Percentiles rank a stretch among this genome's conserved stretches.
Evolutionary conservation across 1,140 invertebrate species (phyloP).

Genomic region (Ceratosolen fusciceps): DNA sequence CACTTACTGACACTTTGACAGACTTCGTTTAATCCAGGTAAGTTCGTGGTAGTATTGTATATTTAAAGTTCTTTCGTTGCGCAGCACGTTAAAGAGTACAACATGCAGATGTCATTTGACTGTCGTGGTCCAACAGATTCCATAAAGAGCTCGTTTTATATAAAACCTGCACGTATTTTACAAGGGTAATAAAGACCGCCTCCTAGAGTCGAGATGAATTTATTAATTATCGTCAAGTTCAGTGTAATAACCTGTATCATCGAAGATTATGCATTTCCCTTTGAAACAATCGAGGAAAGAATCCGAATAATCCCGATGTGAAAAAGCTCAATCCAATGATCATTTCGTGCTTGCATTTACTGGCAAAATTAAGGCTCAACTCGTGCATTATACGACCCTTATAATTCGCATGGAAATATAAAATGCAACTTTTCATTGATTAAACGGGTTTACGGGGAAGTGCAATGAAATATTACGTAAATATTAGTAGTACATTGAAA

Average conservation of each 20-base stretch:
- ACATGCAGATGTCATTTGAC: background rate
- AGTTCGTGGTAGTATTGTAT: too few species aligned
- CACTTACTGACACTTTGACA: too few species aligned
- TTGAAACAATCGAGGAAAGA: slow-evolving; percentile 47
- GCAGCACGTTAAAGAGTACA: too few species aligned
- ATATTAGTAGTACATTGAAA: too few species aligned
- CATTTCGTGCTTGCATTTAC: background rate
- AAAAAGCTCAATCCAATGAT: background rate
- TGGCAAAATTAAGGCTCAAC: background rate
- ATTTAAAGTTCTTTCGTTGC: too few species aligned
- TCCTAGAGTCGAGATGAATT: slow-evolving; percentile 57
- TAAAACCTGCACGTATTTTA: slow-evolving; percentile 64
- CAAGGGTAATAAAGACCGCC: slow-evolving; percentile 66
- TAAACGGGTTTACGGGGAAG: too few species aligned
- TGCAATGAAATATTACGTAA: too few species aligned
- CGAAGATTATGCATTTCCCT: slow-evolving; percentile 40
- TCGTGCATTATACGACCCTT: background rate
- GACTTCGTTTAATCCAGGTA: too few species aligned
- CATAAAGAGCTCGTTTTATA: slow-evolving; percentile 46
- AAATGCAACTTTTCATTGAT: too few species aligned
- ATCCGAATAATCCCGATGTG: background rate
- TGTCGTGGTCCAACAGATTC: background rate
- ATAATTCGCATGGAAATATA: background rate
- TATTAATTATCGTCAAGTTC: background rate
- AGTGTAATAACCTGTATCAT: slow-evolving; percentile 48